Evolutionary conservation across 1,140 invertebrate genomes (phyloP), one percentile per base, ranked within the genome.

Genomic region (Steinernema feltiae): DNA sequence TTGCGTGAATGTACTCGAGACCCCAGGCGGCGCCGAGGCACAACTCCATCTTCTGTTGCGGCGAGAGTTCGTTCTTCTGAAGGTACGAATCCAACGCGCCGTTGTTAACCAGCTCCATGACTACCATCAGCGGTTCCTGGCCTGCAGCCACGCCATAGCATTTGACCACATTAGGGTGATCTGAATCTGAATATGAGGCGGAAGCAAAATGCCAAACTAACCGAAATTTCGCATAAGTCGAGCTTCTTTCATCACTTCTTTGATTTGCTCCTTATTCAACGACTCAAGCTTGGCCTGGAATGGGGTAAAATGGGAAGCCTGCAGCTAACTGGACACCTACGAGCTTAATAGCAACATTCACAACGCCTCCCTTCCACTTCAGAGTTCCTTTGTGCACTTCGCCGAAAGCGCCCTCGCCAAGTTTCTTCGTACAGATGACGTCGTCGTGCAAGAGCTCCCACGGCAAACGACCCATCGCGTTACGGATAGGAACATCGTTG

Each of bases 1-100:
- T 94, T 73, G 90, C 91, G 1, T 93, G 91, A 12, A 99, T 89
- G 87, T 97, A 98, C 83, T 97, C 95, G 94, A 99, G 97, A 69
- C 94, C 92, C 0, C 93, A 92, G 73, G 94, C 92, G 76, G 94
- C 93, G 7, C 35, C 35, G 18, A 41, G 35, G 35, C 35, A 41
- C 7, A 41, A 18, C 35, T 41, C 35, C 35, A 41, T 41, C 18
- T 41, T 41, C 35, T 41, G 35, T 18, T 7, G 18, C 35, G 35
- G 18, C 7, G 7, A 7, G 7, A 41, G 35, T 7, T 18, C 18
- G 7, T 7, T 41, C 35, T 41, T 41, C 18, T 41, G 35, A 18
- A 41, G 35, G 18, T 41, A 41, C 35, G 35, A 41, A 41, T 41
- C 35, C 35, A 41, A 18, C 35, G 35, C 35, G 7, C 35, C 35